Evolutionary conservation across 1,140 invertebrate species (phyloP).

Genomic region (Hycleus phaleratus): DNA sequence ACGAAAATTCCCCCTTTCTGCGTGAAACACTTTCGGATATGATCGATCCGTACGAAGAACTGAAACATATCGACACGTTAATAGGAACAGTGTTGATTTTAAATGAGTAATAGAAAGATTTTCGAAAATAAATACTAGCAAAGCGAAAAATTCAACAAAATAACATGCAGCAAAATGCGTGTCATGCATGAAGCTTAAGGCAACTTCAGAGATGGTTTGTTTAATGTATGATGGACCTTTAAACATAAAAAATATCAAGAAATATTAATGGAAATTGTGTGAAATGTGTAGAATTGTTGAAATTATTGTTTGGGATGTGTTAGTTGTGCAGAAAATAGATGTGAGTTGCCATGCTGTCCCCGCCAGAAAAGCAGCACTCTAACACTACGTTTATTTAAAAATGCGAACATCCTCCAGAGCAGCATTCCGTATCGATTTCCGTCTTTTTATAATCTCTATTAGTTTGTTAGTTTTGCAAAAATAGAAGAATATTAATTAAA

Average conservation of each 20-base stretch:
- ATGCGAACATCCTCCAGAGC: slow-evolving; percentile 20
- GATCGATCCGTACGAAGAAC: slow-evolving; percentile 98
- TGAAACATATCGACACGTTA: slow-evolving; percentile 52
- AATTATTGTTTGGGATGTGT: slow-evolving; percentile 19
- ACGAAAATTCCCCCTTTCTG: slow-evolving; percentile 98
- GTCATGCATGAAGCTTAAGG: slow-evolving; percentile 40
- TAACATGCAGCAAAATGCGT: slow-evolving; percentile 19
- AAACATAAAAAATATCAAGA: not conserved
- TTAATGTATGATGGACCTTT: slow-evolving; percentile 35
- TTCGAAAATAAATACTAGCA: slow-evolving; percentile 2
- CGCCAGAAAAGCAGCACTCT: slow-evolving; percentile 24
- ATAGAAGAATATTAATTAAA: slow-evolving; percentile 9
- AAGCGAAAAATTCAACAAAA: slow-evolving; percentile 12
- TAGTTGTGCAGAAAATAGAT: slow-evolving; percentile 26
- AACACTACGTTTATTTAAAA: slow-evolving; percentile 20
- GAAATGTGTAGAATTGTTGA: slow-evolving; percentile 11
- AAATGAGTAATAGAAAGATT: not conserved
- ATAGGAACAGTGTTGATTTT: slow-evolving; percentile 1
- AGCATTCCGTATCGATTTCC: slow-evolving; percentile 5
- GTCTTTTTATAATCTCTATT: slow-evolving; percentile 5
- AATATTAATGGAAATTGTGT: slow-evolving; percentile 19
- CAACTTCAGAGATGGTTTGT: slow-evolving; percentile 46
- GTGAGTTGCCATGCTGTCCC: slow-evolving; percentile 36
- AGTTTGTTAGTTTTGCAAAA: slow-evolving; percentile 12
- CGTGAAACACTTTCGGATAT: slow-evolving; percentile 99